Base-by-base conservation (phyloP, 2,797 vertebrate genomes). In the Eidolon dupreanum region DNA sequence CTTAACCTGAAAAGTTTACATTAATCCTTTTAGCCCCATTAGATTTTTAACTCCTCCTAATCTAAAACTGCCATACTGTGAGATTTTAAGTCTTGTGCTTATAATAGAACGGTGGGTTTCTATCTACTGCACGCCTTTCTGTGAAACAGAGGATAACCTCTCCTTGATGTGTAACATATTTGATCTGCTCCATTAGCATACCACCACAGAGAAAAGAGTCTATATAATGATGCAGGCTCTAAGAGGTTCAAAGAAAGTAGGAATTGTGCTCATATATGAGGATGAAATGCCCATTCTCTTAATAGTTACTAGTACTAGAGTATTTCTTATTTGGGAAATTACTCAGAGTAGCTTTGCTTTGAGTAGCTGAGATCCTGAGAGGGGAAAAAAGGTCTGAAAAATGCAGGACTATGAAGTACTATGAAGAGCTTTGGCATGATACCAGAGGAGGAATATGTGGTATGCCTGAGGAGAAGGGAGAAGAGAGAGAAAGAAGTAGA, bases 271-370 rank as follows among this genome's bases (percentile, higher is more conserved):
- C 28, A 9, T 38, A 3, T 57, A 33, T 8, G 3, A 19, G 82
- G 46, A 2, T 7, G 13, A 88, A 71, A 63, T 31, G 28, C n/a
- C 61, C 53, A 46, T 66, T 88, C 75, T 93, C 36, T 77, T 90
- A 81, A 55, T 49, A 22, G 28, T 36, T 71, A 11, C 24, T 46
- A 11, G 15, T 46, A 53, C 20, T 74, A 12, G 51, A 55, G 6
- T 89, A 31, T 57, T 66, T 86, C 41, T 77, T 84, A 75, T 38
- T 90, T 88, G 46, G 31, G 41, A 95, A 93, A 82, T 81, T 51
- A 33, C 28, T 8, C 8, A 24, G 20, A 70, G 31, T 16, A 55
- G 24, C 13, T 83, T 91, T 81, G 11, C 19, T 85, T 91, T 88
- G 26, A 20, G 79, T 66, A 81, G 4, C 16, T 90, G 43, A 95